Base-by-base conservation (phyloP, 2,113 vertebrate species). In the Rostratula benghalensis region DNA sequence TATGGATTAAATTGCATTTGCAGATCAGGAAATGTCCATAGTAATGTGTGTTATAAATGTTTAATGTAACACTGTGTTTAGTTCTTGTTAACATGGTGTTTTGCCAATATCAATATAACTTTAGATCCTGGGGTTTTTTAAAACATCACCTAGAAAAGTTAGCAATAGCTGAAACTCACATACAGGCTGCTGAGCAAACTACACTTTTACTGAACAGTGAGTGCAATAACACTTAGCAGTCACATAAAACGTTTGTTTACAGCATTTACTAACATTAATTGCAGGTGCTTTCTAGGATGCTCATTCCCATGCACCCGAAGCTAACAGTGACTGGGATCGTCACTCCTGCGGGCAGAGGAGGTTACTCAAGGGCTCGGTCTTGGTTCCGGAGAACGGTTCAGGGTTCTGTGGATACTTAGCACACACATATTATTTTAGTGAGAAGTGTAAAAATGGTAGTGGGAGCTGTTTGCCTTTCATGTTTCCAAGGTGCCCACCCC, bases 401-500 rank as follows among this genome's bases (percentile, higher is more conserved):
- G 22, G 27, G 48, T 22, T 33, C 43, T 2, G 1, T 28, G 48
- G 48, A 9, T 18, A 10, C 17, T 53, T 35, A 2, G 15, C 17
- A 5, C 7, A 19, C 7, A 18, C 1, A 5, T 19, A 2, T 23
- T 70, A 3, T 33, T 57, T 10, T 7, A 64, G 43, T 6, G 13
- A 27, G 65, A n/a, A 33, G 8, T 8, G 25, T 23, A 7, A 7
- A 16, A n/a, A 0, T 43, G 28, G 6, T 19, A 13, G 11, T 7
- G 37, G 13, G 64, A 64, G 43, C 64, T 63, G 0, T 9, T 54
- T 4, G 1, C 15, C 8, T 69, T 2, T 6, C 6, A 0, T 13
- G 37, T 37, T 13, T 35, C 37, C 21, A 1, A 6, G 63, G 37
- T 74, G 67, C 50, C 70, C 33, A 4, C 60, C 4, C 0, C 65